These are phyloP conservation scores for Fissipunctia ypsillon DNA, from an alignment of 2,888 invertebrate species.

Conservation along the genomic window DNA sequence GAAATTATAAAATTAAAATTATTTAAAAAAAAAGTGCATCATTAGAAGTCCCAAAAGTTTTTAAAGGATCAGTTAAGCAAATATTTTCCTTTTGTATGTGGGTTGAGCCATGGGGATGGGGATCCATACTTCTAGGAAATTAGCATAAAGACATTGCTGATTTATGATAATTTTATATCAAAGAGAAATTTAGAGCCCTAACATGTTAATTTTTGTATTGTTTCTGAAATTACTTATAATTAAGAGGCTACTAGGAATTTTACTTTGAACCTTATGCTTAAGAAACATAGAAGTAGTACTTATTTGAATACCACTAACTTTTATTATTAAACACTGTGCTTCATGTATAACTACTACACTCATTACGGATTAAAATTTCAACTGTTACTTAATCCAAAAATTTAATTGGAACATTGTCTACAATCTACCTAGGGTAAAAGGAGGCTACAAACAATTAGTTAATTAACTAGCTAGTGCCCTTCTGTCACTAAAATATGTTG, in stretches of 20 bases:
- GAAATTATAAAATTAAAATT: no score
- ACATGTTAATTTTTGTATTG: background rate
- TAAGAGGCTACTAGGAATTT: background rate
- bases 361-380: slow-evolving; percentile 11
- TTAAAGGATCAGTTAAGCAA: no score
- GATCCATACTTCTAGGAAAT: background rate
- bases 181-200: background rate
- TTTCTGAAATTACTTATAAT: background rate
- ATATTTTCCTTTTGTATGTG: background rate
- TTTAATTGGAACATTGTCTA: slow-evolving; percentile 1
- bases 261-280: background rate
- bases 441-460: slow-evolving; percentile 1
- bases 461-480: slow-evolving; percentile 4
- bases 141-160: background rate
- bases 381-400: background rate
- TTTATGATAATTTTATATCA: background rate
- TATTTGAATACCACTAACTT: background rate
- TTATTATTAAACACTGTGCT: background rate
- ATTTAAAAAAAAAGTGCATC: no score
- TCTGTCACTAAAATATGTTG: background rate
- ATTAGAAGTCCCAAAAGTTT: no score
- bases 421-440: slow-evolving; percentile 5
- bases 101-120: background rate
- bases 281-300: background rate
- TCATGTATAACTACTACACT: background rate